A percentile compares a stretch with the other conserved stretches of the same genome.
phyloP scores from a whole-genome alignment of 2,888 invertebrate species.

The Seira sanloemensis region DNA sequence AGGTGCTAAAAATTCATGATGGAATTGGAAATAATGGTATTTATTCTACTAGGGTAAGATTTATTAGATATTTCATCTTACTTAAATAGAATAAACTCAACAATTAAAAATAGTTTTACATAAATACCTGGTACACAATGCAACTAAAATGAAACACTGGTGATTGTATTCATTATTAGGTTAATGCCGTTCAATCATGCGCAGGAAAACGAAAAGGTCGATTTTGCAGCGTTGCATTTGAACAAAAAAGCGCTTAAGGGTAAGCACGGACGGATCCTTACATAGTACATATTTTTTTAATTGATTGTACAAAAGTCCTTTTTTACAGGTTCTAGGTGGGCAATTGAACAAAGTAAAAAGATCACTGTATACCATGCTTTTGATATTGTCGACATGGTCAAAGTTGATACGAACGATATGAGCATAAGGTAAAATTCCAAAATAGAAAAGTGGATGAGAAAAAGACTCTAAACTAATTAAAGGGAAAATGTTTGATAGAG shows the following conservation, averaged over 20 bases:
- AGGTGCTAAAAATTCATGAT: too few species aligned
- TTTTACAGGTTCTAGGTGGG: constrained; percentile 55
- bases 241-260: constrained; percentile 27
- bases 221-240: constrained; percentile 35
- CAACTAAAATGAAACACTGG: too few species aligned
- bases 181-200: too few species aligned
- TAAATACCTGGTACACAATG: too few species aligned
- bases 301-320: background rate
- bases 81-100: too few species aligned
- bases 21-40: too few species aligned
- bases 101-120: too few species aligned
- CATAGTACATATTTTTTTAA: background rate
- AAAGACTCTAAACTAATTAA: background rate
- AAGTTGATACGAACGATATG: constrained; percentile 92
- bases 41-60: too few species aligned
- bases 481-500: constrained; percentile 78
- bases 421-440: constrained; percentile 84
- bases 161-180: too few species aligned
- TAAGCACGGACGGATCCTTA: background rate
- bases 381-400: constrained; percentile 90
- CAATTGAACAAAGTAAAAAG: constrained; percentile 78
- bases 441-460: too few species aligned
- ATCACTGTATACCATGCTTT: constrained; percentile 88
- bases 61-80: too few species aligned
- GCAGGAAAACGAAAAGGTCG: background rate